Evolutionary conservation across 2,888 invertebrate species (phyloP), one percentile per base, ranked within the genome.

Genomic region (Trichogramma dendrolimi): DNA sequence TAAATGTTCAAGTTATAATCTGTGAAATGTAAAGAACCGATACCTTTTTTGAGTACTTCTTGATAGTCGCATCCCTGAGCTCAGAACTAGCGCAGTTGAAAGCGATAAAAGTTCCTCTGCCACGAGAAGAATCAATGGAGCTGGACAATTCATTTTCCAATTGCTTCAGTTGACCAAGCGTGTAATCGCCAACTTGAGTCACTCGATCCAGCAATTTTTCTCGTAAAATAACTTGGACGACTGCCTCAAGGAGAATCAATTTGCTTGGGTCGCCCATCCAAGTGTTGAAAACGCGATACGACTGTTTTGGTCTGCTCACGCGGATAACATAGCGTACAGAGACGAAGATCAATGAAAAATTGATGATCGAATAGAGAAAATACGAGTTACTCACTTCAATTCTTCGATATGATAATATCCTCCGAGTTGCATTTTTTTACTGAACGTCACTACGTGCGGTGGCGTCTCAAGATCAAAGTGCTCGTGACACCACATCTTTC

Each of bases 191-290:
- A 2, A 91, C 85, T 69, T 84, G 81, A 52, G 83, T 79, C 0
- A 92, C 94, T 69, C 86, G 84, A 1, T 85, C 81, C 52, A 98
- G 76, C 11, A 99, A 83, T 56, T 90, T 86, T 39, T 97, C 89
- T 40, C 86, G 82, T 72, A 88, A 85, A 5, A 99, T 91, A 0
- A 94, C 91, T 54, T 91, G 85, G 47, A 97, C 72, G 7, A 96
- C 87, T 65, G 86, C 87, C 75, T 95, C 92, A 60, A 99, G 80
- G 27, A 98, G 80, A 49, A 97, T 80, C 53, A 98, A 75, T 81
- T 98, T 98, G 63, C 93, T 87, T 4, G 98, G 97, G 79, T 99
- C 99, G 6, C 99, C 99, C 90, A 98, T 92, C 99, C 99, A 99
- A 0, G 99, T 99, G 81, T 99, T 99, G 81, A 96, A 98, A 68